A percentile compares a stretch with the other conserved stretches of the same genome.
phyloP scores from a whole-genome alignment of 2,797 vertebrate species.

The Propithecus deckenii region DNA sequence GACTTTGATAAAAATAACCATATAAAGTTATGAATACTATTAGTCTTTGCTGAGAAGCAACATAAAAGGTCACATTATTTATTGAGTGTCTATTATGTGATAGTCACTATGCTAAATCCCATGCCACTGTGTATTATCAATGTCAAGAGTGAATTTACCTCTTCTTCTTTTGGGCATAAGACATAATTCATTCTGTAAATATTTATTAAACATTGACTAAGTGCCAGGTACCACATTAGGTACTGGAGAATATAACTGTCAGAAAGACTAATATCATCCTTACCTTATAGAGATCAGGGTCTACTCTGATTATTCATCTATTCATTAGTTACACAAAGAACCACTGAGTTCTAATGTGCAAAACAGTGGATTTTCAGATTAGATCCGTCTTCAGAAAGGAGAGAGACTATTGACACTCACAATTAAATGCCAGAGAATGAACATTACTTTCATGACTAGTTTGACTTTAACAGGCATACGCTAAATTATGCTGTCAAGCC shows the following conservation, averaged over 20 bases:
- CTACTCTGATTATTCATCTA: not conserved
- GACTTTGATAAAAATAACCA: conserved; percentile 16
- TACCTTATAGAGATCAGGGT: not conserved
- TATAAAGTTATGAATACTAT: conserved; percentile 30
- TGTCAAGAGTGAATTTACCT: conserved; percentile 28
- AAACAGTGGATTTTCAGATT: not conserved
- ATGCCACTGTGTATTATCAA: not conserved
- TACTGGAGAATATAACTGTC: not conserved
- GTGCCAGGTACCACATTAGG: not conserved
- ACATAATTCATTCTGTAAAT: conserved; percentile 32
- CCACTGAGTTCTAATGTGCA: not conserved
- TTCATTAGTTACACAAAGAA: conserved; percentile 13
- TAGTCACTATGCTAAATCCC: conserved; percentile 4
- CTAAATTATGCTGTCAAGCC: not conserved
- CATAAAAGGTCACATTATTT: conserved; percentile 41
- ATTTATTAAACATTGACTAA: conserved; percentile 35
- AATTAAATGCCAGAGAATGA: conserved; percentile 19
- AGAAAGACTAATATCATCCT: not conserved
- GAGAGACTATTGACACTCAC: not conserved
- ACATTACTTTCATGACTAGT: not conserved
- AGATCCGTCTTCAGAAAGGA: not conserved
- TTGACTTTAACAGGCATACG: not conserved
- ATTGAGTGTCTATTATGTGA: conserved; percentile 19
- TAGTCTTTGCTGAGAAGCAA: conserved; percentile 22
- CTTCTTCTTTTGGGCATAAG: not conserved